Evolutionary conservation across 2,797 vertebrate species (phyloP), one percentile per base, ranked within the genome.

Genomic region (Brotula barbata): DNA sequence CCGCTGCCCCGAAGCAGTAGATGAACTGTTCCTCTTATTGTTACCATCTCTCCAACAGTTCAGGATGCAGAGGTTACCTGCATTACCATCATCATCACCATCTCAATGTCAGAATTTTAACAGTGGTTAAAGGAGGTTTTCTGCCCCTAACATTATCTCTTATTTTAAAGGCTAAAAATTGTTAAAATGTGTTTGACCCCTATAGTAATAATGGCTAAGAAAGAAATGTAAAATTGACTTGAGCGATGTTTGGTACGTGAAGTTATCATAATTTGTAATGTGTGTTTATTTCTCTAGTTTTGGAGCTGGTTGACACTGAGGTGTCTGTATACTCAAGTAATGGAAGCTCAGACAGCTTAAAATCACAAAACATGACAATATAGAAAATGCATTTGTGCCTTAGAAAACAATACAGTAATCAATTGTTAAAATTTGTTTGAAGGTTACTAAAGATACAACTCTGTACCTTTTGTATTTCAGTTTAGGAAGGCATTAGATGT

Each of bases 1-100:
- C 79, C 45, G 62, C 91, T 0, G 41, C 88, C 6, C 49, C 89
- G 1, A 95, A 98, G 63, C 92, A 92, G 83, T 83, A 73, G 58
- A 91, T 53, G 10, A 6, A 3, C 34, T 12, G 34, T 19, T 10
- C 1, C 52, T 20, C 21, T 9, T 25, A 7, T 46, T 52, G 1
- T 45, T 9, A 9, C 44, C 16, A 6, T 11, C 13, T 39, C 37
- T 39, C n/a, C 23, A 3, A 28, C 45, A 13, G 12, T 39, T 2
- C 10, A 46, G 15, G 12, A 28, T 21, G 34, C n/a, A 40, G 34
- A 14, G 15, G 28, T 34, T 22, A 3, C 9, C 43, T 16, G 20
- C 46, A 13, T 12, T 8, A 20, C 15, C 22, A 33, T 6, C 13
- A 36, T n/a, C n/a, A n/a, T n/a, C 2, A 20, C 13, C 16, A 20